Percentiles rank a stretch among this genome's conserved stretches.
Evolutionary conservation across 2,113 vertebrate genomes (phyloP).

Genomic region (Pagrus major): DNA sequence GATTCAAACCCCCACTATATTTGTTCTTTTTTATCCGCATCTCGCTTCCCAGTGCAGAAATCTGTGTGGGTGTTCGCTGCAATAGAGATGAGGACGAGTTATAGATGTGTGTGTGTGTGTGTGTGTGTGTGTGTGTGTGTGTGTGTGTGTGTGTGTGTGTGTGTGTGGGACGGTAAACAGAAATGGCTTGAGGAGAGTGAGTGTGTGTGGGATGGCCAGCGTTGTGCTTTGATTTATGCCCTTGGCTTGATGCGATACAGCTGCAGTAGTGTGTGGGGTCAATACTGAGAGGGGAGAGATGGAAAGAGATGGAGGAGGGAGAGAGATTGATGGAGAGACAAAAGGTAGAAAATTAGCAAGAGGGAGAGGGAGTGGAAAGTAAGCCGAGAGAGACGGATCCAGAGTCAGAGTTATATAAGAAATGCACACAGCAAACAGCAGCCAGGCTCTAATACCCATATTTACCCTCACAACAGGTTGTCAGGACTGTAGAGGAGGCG

Average conservation of each 20-base stretch:
- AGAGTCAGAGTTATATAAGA: constrained; percentile 67
- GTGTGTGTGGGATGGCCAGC: constrained; percentile 73
- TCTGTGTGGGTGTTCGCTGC: constrained; percentile 70
- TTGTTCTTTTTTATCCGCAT: constrained; percentile 67
- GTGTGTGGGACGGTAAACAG: constrained; percentile 39
- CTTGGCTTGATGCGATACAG: constrained; percentile 67
- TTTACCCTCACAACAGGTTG: constrained; percentile 68
- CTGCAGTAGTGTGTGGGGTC: constrained; percentile 68
- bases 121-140: constrained; percentile 22
- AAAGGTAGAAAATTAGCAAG: constrained; percentile 49
- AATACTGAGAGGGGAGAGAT: constrained; percentile 50
- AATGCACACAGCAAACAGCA: constrained; percentile 38
- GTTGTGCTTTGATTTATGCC: constrained; percentile 70
- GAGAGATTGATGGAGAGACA: constrained; percentile 45
- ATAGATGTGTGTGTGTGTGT: too few species aligned
- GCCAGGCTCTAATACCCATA: constrained; percentile 44
- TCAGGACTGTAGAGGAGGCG: constrained; percentile 46
- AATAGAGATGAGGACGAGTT: constrained; percentile 67
- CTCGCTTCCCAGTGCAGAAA: constrained; percentile 58
- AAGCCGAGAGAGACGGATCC: constrained; percentile 43
- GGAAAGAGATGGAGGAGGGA: constrained; percentile 33
- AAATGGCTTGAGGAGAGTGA: constrained; percentile 69
- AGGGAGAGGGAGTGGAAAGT: constrained; percentile 48
- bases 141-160: constrained; percentile 33
- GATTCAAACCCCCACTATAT: constrained; percentile 54